Evolutionary conservation across 2,113 vertebrate species (phyloP), one percentile per base, ranked within the genome.

Genomic region (Himantopus leucocephalus): DNA sequence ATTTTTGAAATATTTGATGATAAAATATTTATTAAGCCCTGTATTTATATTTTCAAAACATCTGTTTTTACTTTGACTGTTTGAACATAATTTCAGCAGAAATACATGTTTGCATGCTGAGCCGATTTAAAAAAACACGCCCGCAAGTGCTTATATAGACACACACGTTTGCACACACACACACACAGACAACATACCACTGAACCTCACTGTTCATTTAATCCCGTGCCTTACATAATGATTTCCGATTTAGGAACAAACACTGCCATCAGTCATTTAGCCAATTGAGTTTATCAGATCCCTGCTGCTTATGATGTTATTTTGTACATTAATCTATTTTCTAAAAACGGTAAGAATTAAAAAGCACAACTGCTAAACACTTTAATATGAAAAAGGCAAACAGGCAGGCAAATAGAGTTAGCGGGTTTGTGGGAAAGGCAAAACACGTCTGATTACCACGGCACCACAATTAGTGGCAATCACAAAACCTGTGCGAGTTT

Each of bases 1-100:
- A 97, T 97, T 98, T 98, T 96, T 98, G 97, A 98, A 98, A 98
- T 98, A 98, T 97, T 98, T 98, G 97, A 98, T 94, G 92, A 98
- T 98, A 97, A 98, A 98, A 98, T 98, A 98, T 98, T 98, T 98
- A 98, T 98, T 97, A 98, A 97, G 96, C 91, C 77, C 88, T 81
- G 92, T 93, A 93, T 98, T 98, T 97, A 78, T 98, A 96, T 97
- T 98, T 98, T 97, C 97, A 97, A 97, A 97, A 97, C 97, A 97
- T 98, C 97, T 98, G 97, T 97, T 98, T 97, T 96, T 96, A 81
- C 97, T 97, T 97, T 94, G 95, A 88, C 96, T 97, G 97, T 96
- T 97, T 98, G 97, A 97, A 97, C 97, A 97, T 95, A 52, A 97
- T 97, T 98, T 97, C 96, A 97, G 96, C 97, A 97, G 97, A 97